Base-by-base conservation (phyloP, 2,888 invertebrate genomes). In the Meteorus colon region DNA sequence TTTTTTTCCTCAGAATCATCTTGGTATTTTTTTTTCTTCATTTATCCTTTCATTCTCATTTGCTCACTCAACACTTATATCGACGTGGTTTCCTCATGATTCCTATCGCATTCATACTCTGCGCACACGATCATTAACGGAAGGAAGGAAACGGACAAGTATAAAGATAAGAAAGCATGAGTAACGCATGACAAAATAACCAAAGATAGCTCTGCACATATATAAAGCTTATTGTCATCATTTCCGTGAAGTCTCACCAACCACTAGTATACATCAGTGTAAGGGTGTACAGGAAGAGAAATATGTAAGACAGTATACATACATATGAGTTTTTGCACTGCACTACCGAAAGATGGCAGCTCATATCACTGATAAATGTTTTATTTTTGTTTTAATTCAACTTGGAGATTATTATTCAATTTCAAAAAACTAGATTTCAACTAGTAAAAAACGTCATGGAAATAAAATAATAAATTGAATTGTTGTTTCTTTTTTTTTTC, bases 301-400 rank as follows among this genome's bases (percentile, higher is more conserved):
- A 34, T 48, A 48, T 48, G n/a, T n/a, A n/a, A 48, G n/a, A 48
- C 48, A 48, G n/a, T 19, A 55, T 55, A 5, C 19, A 55, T 24
- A 55, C 55, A 24, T 19, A 73, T 72, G 66, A 41, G 45, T 19
- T 60, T 67, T 65, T 67, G 75, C 37, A 31, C 6, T 48, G 16
- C 3, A 60, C 63, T 65, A 72, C 82, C 83, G 78, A 78, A 77
- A 83, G 83, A 84, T 81, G 82, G 83, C 84, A 77, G 79, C 75
- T 70, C 78, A 65, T 37, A 73, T 75, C 51, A 31, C 16, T 73
- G 41, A 67, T 60, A 34, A 29, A 31, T 12, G 4, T 72, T 5
- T 45, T 24, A 5, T 60, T 34, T 41, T 24, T 16, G 45, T 10
- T 70, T 60, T 41, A 63, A n/a, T 48, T 48, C 16, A 1, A 5